These are phyloP conservation scores for Lutraria rhynchaena DNA, from an alignment of 1,140 invertebrate genomes.

Conservation along the genomic window DNA sequence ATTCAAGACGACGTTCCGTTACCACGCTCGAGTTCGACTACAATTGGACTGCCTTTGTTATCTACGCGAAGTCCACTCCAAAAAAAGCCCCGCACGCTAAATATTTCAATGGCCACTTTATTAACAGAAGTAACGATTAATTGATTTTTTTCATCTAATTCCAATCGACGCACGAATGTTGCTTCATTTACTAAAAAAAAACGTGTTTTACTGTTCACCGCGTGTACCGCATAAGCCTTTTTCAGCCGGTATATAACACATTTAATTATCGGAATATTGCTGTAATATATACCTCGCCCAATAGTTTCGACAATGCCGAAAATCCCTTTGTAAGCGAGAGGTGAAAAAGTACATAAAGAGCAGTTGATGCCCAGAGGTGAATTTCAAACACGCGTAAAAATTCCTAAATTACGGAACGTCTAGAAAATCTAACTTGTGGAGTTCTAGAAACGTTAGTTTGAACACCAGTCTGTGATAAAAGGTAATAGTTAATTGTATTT, in stretches of 20 bases:
- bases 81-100: conserved; percentile 8
- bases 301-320: conserved; percentile 24
- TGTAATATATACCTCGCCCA: not conserved
- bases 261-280: conserved; percentile 20
- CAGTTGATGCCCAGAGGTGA: not conserved
- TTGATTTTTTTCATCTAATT: conserved; percentile 5
- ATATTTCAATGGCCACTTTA: conserved; percentile 13
- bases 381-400: conserved; percentile 23
- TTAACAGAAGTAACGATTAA: not conserved
- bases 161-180: conserved; percentile 17
- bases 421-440: too few relatives aligned
- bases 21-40: too few relatives aligned
- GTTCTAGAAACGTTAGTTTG: too few relatives aligned
- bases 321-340: conserved; percentile 41
- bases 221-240: too few relatives aligned
- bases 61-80: too few relatives aligned
- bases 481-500: too few relatives aligned
- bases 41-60: too few relatives aligned
- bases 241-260: too few relatives aligned
- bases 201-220: not conserved
- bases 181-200: conserved; percentile 19
- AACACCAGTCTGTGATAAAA: too few relatives aligned
- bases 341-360: conserved; percentile 19
- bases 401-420: too few relatives aligned
- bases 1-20: too few relatives aligned